A percentile compares a stretch with the other conserved stretches of the same genome.
These are phyloP conservation scores for Drosophila willistoni DNA, from an alignment of 1,140 invertebrate genomes.

Conservation along the genomic window DNA sequence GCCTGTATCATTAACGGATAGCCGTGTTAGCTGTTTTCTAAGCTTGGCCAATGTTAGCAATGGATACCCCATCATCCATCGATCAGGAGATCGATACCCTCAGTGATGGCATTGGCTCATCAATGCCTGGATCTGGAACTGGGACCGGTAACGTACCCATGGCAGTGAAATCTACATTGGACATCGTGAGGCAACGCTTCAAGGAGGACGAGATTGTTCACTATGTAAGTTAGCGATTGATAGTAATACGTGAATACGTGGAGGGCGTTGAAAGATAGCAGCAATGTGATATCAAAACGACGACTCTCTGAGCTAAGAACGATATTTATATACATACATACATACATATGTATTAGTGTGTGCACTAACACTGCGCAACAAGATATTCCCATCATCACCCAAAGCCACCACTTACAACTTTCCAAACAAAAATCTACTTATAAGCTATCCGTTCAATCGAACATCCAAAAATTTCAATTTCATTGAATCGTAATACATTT, in stretches of 20 bases:
- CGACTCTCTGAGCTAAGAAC: no score
- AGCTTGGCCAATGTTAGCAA: slow-evolving; percentile 5
- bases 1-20: background rate
- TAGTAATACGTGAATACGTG: background rate
- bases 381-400: no score
- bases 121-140: background rate
- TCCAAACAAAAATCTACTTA: no score
- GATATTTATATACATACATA: no score
- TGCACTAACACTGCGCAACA: no score
- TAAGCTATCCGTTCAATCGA: no score
- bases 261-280: slow-evolving; percentile 4
- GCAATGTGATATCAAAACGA: background rate
- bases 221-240: slow-evolving; percentile 54
- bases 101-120: slow-evolving; percentile 25
- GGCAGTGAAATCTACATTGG: slow-evolving; percentile 22
- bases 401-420: no score
- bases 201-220: slow-evolving; percentile 74
- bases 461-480: background rate
- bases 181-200: slow-evolving; percentile 73
- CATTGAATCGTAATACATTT: no score
- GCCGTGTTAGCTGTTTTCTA: background rate
- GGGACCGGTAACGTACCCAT: background rate
- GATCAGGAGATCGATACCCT: slow-evolving; percentile 34
- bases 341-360: no score
- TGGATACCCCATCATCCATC: slow-evolving; percentile 39